Evolutionary conservation across 2,888 invertebrate species (phyloP).

Genomic region (Dicycla oo): DNA sequence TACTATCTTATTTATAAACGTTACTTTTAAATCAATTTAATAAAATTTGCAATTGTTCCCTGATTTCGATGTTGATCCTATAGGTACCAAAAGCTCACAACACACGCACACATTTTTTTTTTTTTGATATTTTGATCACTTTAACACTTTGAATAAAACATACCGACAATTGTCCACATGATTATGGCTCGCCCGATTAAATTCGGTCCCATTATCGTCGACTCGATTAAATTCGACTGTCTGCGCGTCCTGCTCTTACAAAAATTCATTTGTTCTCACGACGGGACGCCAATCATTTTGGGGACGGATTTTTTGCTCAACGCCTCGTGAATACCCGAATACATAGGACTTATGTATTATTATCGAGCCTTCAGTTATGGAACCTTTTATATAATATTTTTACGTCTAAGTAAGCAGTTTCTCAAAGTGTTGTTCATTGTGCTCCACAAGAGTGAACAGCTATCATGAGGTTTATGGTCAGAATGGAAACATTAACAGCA

Average conservation of each 20-base stretch:
- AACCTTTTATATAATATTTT: conserved; percentile 13
- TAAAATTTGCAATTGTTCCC: too few relatives aligned
- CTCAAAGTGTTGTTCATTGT: neutral
- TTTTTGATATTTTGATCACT: too few relatives aligned
- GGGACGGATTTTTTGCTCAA: conserved; percentile 11
- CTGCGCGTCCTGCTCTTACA: neutral
- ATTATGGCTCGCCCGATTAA: neutral
- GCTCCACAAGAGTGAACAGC: neutral
- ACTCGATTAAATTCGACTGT: neutral
- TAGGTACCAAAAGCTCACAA: neutral
- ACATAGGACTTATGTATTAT: conserved; percentile 16
- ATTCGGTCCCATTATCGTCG: neutral
- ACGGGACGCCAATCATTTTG: conserved; percentile 7
- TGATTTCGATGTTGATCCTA: neutral
- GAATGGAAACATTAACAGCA: too few relatives aligned
- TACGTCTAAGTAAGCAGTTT: neutral
- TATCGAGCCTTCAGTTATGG: conserved; percentile 1
- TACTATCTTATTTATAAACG: too few relatives aligned
- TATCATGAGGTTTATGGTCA: neutral
- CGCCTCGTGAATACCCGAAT: neutral
- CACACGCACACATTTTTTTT: too few relatives aligned
- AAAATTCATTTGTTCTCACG: conserved; percentile 20
- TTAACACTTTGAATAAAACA: too few relatives aligned
- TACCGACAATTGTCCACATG: neutral
- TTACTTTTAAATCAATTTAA: too few relatives aligned